Conservation (phyloP, 2,113 vertebrate species). For the Callipepla squamata region DNA sequence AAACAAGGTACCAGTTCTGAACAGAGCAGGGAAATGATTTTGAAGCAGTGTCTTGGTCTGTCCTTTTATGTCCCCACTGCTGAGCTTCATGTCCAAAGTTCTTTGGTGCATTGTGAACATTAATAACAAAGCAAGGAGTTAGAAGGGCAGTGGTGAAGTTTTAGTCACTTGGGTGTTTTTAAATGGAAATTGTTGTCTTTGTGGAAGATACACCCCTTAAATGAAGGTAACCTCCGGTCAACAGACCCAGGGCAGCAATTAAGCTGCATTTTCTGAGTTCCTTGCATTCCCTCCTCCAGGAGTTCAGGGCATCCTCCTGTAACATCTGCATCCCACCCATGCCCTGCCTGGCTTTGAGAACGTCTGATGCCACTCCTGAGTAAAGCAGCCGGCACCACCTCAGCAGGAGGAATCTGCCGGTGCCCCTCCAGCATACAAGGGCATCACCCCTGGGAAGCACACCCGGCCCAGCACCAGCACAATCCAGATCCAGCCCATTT, state of each 20-base stretch:
- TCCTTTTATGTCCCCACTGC: neutral
- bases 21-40: neutral
- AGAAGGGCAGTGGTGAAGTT: neutral
- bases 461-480: neutral
- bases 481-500: neutral
- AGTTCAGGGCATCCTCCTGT: conserved; percentile 36
- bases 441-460: conserved; percentile 21
- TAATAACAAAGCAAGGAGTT: neutral
- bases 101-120: fast-evolving
- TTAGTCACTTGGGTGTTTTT: conserved; percentile 3
- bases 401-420: neutral
- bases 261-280: conserved; percentile 58
- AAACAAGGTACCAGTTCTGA: neutral
- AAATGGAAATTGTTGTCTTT: conserved; percentile 35
- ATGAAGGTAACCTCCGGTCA: conserved; percentile 34
- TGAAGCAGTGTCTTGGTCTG: neutral
- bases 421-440: neutral
- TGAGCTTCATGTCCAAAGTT: fast-evolving
- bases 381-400: neutral
- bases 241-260: conserved; percentile 33
- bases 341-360: conserved; percentile 44
- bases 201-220: conserved; percentile 58
- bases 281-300: conserved; percentile 46
- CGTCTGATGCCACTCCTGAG: neutral
- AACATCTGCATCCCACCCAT: conserved; percentile 59